These are phyloP conservation scores for Electrona antarctica DNA, from an alignment of 2,113 vertebrate species.

Conservation along the genomic window DNA sequence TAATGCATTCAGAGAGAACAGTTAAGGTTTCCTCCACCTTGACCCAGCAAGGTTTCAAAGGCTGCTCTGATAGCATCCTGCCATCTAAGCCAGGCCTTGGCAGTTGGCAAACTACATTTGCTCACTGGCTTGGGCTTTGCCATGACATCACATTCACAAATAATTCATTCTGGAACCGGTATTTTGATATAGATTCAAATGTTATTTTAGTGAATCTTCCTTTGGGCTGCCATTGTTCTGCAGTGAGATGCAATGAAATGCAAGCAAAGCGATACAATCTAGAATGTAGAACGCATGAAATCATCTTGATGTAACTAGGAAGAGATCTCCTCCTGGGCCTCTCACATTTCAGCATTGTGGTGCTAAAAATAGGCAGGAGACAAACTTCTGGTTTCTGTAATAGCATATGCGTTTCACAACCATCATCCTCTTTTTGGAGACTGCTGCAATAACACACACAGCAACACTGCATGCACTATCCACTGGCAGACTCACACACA, in stretches of 20 bases:
- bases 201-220: background rate
- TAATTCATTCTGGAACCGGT: background rate
- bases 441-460: slow-evolving; percentile 52
- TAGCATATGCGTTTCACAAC: slow-evolving; percentile 71
- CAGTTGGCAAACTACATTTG: background rate
- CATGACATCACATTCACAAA: background rate
- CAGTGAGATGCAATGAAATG: background rate
- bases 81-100: background rate
- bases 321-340: slow-evolving; percentile 32
- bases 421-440: slow-evolving; percentile 69
- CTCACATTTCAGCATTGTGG: slow-evolving; percentile 46
- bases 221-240: background rate
- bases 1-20: slow-evolving; percentile 36
- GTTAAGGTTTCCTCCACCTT: slow-evolving; percentile 17
- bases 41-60: slow-evolving; percentile 34
- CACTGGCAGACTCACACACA: slow-evolving; percentile 19
- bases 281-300: slow-evolving; percentile 17
- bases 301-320: slow-evolving; percentile 15
- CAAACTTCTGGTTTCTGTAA: slow-evolving; percentile 77
- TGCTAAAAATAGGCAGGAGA: slow-evolving; percentile 73
- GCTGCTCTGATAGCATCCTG: slow-evolving; percentile 19
- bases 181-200: slow-evolving; percentile 7
- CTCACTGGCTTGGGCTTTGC: slow-evolving; percentile 1
- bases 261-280: slow-evolving; percentile 34
- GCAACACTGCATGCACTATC: background rate